Percentiles rank a stretch among this genome's conserved stretches.
Conservation (phyloP, 1,140 invertebrate genomes). For the Leptinotarsa texana region DNA sequence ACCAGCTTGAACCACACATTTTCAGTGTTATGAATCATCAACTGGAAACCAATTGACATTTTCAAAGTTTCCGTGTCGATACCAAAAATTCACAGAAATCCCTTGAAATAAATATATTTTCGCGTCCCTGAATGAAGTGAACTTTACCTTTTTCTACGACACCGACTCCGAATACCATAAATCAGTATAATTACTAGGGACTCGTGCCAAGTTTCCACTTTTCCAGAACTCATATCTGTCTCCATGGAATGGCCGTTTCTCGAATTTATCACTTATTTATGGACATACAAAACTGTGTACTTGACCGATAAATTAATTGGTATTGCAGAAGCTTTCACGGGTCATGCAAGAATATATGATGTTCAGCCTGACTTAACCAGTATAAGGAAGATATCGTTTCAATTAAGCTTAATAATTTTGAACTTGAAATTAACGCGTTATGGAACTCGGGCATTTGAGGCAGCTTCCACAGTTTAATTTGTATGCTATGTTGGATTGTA, state of each 20-base stretch:
- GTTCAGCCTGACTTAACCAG: too few relatives aligned
- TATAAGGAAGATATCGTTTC: too few relatives aligned
- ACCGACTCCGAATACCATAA: conserved; percentile 11
- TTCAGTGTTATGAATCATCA: too few relatives aligned
- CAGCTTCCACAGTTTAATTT: too few relatives aligned
- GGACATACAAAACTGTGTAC: conserved; percentile 11
- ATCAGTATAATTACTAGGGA: conserved; percentile 16
- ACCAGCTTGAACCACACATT: too few relatives aligned
- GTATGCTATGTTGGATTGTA: too few relatives aligned
- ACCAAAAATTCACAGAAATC: background rate
- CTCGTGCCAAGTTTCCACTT: background rate
- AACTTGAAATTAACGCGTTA: too few relatives aligned
- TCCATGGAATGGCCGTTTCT: conserved; percentile 10
- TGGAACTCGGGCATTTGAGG: too few relatives aligned
- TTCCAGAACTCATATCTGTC: conserved; percentile 13
- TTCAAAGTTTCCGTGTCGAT: background rate
- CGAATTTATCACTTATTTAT: conserved; percentile 20
- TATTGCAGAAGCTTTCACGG: background rate
- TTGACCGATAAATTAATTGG: conserved; percentile 14
- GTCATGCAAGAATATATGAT: too few relatives aligned
- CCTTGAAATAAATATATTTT: background rate
- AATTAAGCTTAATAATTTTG: too few relatives aligned
- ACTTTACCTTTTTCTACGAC: conserved; percentile 6
- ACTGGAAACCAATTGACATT: too few relatives aligned
- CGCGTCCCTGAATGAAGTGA: background rate